Evolutionary conservation across 2,888 invertebrate genomes (phyloP).

Genomic region (Blera fallax): DNA sequence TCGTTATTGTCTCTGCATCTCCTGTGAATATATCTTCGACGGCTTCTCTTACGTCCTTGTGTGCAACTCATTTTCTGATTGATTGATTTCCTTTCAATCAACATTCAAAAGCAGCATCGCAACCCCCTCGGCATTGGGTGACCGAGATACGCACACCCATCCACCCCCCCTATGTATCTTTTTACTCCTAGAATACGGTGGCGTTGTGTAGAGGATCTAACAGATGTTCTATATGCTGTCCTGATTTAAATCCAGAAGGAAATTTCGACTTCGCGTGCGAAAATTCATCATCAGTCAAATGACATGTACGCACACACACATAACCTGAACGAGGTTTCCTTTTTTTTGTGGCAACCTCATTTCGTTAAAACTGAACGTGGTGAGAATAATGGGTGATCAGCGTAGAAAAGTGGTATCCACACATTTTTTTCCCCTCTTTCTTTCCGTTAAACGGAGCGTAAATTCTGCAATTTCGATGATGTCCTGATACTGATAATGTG

Average conservation of each 20-base stretch:
- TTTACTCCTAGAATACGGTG: neutral
- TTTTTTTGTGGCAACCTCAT: constrained; percentile 14
- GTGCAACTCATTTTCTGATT: constrained; percentile 71
- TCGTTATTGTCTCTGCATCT: constrained; percentile 18
- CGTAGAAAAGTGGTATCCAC: neutral
- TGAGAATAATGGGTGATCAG: constrained; percentile 60
- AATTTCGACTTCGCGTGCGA: constrained; percentile 48
- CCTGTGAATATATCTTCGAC: neutral
- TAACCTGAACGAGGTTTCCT: neutral
- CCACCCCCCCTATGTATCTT: neutral
- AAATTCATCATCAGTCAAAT: constrained; percentile 56
- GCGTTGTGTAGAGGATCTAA: neutral
- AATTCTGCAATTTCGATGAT: constrained; percentile 56
- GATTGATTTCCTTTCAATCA: constrained; percentile 72
- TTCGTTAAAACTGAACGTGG: constrained; percentile 52
- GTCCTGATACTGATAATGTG: constrained; percentile 60
- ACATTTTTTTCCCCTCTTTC: neutral
- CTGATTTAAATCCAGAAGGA: constrained; percentile 40
- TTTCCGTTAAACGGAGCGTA: constrained; percentile 43
- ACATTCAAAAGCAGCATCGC: constrained; percentile 46
- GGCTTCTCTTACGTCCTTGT: constrained; percentile 26
- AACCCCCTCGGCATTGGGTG: neutral
- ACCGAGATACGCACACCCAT: neutral
- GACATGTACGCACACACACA: neutral
- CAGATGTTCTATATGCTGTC: constrained; percentile 16